Evolutionary conservation across 2,888 invertebrate genomes (phyloP), one percentile per base, ranked within the genome.

Genomic region (Lampropteryx suffumata): DNA sequence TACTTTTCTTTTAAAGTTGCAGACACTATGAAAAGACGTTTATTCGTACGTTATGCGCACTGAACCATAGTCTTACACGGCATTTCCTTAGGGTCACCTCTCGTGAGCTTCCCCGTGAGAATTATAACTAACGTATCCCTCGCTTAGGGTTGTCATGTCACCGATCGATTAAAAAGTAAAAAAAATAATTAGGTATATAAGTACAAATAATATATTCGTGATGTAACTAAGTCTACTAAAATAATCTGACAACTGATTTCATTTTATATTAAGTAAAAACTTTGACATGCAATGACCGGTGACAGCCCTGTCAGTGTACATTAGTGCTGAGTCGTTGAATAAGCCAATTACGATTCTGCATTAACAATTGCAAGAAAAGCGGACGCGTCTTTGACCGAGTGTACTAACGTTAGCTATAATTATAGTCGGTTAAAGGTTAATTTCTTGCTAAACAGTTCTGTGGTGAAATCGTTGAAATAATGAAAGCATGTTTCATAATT

Each of bases 51-150:
- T 88, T 86, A 79, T 64, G 75, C 65, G 74, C 87, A 75, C 79
- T 82, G 80, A 84, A 88, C 81, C 90, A 82, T 85, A 82, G 7
- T 76, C 84, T 68, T 84, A 76, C 78, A 72, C 67, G 61, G 62
- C 64, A 64, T 68, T 80, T 73, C 79, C 76, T 84, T 81, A 67
- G 79, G 79, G 76, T 71, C 59, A 74, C 70, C 61, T 64, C 71
- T 71, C 71, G 68, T 72, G 67, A 66, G 60, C 57, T 56, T 59
- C 61, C 55, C 40, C 84, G 85, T 88, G 89, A 81, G 88, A 88
- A 88, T 73, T 69, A 59, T 76, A 78, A 80, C 76, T 76, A 73
- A 71, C 71, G 1, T 68, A n/a, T n/a, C 66, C 59, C 52, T 57
- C 51, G 67, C 40, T 41, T 50, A 50, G 51, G 56, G 54, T 13